phyloP scores from a whole-genome alignment of 2,113 vertebrate species.

The Aythya baeri region DNA sequence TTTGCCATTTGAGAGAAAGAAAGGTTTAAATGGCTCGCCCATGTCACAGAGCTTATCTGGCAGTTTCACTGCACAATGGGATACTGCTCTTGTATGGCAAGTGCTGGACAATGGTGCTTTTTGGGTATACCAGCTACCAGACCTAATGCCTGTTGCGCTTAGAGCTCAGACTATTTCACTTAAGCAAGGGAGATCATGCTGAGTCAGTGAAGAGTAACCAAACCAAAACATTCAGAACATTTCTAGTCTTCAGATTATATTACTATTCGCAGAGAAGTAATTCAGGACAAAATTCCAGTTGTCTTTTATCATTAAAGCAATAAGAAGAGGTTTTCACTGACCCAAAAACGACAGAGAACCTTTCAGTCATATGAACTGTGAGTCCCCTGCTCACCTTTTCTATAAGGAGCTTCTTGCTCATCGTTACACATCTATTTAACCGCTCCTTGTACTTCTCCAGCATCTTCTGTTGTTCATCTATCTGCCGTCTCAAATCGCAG shows the following conservation, averaged over 20 bases:
- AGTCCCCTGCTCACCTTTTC: slow-evolving; percentile 87
- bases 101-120: neutral
- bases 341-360: neutral
- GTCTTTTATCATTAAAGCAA: neutral
- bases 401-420: slow-evolving; percentile 99
- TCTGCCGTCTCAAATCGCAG: slow-evolving; percentile 96
- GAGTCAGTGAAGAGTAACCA: neutral
- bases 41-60: neutral
- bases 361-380: neutral
- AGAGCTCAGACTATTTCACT: neutral
- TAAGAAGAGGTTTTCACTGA: neutral
- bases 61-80: neutral
- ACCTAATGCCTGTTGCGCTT: neutral
- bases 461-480: slow-evolving; percentile 98
- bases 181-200: neutral
- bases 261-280: neutral
- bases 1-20: neutral
- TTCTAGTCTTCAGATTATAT: neutral
- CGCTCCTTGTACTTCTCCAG: slow-evolving; percentile 98
- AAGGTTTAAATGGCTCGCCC: neutral
- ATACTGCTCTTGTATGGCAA: neutral
- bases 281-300: neutral
- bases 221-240: neutral
- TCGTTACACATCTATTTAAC: slow-evolving; percentile 98
- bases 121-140: neutral